A percentile compares a stretch with the other conserved stretches of the same genome.
These are phyloP conservation scores for Zalophus californianus DNA, from an alignment of 2,797 vertebrate genomes.

Conservation along the genomic window DNA sequence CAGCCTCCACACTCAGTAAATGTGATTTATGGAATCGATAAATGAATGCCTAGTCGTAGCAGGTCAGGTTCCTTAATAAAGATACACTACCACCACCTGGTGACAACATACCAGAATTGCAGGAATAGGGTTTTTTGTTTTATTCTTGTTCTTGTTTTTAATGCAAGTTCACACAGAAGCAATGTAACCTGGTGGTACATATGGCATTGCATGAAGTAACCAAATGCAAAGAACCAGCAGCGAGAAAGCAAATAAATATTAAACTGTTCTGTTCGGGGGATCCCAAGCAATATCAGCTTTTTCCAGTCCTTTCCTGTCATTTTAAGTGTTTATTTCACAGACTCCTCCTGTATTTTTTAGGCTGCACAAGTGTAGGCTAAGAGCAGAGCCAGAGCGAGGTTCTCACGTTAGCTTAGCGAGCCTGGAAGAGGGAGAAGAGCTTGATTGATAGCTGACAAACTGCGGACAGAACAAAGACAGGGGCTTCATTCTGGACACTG, in stretches of 20 bases:
- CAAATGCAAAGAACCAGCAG: neutral
- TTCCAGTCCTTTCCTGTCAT: neutral
- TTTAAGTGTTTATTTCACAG: slow-evolving; percentile 20
- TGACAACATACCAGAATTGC: slow-evolving; percentile 63
- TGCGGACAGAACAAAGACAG: neutral
- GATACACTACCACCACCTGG: slow-evolving; percentile 67
- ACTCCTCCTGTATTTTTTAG: neutral
- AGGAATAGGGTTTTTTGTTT: slow-evolving; percentile 49
- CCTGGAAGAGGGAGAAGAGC: neutral
- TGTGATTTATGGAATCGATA: neutral
- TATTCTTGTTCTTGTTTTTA: neutral
- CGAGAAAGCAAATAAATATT: slow-evolving; percentile 16
- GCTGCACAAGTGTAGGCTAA: neutral
- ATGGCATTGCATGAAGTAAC: neutral
- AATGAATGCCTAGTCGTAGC: neutral
- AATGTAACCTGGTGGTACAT: neutral
- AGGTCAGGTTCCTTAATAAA: neutral
- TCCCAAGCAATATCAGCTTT: neutral
- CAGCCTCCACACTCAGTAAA: neutral
- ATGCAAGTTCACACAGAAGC: neutral
- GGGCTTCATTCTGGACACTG: neutral
- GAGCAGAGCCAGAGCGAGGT: neutral
- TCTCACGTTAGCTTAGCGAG: neutral
- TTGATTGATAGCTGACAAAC: slow-evolving; percentile 49
- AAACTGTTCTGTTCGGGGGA: neutral